phyloP scores from a whole-genome alignment of 1,140 invertebrate genomes.

The Cecropterus lyciades region DNA sequence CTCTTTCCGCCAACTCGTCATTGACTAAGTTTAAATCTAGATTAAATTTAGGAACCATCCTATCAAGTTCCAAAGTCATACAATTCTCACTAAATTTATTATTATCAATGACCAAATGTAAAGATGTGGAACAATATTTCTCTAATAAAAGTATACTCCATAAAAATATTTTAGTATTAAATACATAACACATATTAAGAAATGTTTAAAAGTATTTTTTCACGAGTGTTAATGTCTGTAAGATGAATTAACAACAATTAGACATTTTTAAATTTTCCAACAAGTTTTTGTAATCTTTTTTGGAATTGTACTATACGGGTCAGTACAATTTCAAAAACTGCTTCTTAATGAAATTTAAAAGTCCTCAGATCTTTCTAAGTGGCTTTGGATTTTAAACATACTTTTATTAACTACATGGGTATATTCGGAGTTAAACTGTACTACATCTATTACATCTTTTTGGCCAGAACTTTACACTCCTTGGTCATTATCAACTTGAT shows the following conservation, averaged over 20 bases:
- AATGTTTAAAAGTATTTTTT: too few species aligned
- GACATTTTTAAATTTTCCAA: too few species aligned
- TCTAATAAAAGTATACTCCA: neutral
- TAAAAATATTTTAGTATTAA: neutral
- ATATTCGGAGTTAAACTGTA: neutral
- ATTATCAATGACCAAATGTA: neutral
- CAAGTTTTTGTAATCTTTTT: too few species aligned
- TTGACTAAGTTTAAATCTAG: conserved; percentile 85
- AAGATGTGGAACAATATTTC: neutral
- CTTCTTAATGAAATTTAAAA: too few species aligned
- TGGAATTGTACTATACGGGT: too few species aligned
- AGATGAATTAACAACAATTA: too few species aligned
- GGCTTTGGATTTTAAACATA: neutral
- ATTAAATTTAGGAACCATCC: conserved; percentile 33
- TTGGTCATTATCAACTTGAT: conserved; percentile 38
- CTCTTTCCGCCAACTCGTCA: conserved; percentile 91
- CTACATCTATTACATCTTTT: conserved; percentile 1
- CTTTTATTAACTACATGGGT: too few species aligned
- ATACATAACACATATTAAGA: too few species aligned
- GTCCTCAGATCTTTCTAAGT: neutral
- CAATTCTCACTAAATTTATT: neutral
- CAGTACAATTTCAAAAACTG: too few species aligned
- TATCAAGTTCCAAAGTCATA: conserved; percentile 39
- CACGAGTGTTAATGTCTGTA: too few species aligned
- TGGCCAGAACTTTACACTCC: neutral